Evolutionary conservation across 1,140 invertebrate genomes (phyloP), one percentile per base, ranked within the genome.

Genomic region (Amphibalanus amphitrite): DNA sequence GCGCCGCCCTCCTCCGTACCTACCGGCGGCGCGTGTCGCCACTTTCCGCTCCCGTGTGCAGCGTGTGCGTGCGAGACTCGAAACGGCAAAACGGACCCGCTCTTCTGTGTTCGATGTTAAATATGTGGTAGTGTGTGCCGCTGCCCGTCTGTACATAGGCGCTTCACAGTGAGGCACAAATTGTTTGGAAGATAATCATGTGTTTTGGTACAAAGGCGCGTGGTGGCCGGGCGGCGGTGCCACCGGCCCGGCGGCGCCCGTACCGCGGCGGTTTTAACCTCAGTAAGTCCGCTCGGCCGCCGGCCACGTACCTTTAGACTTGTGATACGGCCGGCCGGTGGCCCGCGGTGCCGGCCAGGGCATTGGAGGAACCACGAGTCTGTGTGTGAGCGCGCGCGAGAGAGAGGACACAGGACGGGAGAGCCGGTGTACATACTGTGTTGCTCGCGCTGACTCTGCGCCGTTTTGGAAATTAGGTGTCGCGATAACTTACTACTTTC

Each of bases 401-500:
- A 38, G 33, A 38, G 33, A 38, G 33, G n/a, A n/a, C n/a, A 38
- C 4, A 38, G 33, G 15, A 15, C 4, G 33, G 15, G 33, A 38
- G 33, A 38, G 47, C 47, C 23, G 47, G 47, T 59, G 47, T 59
- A 59, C 20, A 59, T 59, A 59, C 47, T 59, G 47, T 23, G 47
- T 23, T 13, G 47, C 20, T 59, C 47, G 47, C 47, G 47, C 47
- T 23, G 20, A 23, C 47, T 13, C 47, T 8, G 10, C 47, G 17
- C 33, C 15, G 33, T 38, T 59, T 59, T 59, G 47, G 23, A 59
- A 59, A 59, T 59, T 59, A 59, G 47, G 47, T 59, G 47, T 59
- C 47, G 47, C 47, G 47, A 59, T 59, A 59, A 59, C 47, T 59
- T 59, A 59, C 47, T 59, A 59, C 47, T 59, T 59, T 59, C 47